Base-by-base conservation (phyloP, 2,888 invertebrate genomes). In the Dynastes tityus region DNA sequence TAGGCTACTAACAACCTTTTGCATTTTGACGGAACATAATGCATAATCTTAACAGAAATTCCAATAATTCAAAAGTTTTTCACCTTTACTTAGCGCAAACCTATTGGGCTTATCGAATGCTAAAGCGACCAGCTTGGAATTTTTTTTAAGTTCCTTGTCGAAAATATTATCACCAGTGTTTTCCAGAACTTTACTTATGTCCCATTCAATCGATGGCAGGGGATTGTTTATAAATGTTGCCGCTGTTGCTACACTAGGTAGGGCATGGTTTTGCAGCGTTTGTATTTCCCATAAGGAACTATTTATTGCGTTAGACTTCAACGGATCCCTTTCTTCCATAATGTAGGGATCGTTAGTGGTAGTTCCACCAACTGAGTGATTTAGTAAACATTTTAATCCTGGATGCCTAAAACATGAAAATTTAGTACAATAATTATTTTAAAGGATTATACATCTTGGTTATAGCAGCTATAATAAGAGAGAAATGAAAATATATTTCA, bases 201-300 rank as follows among this genome's bases (percentile, higher is more conserved):
- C 94, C 89, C 92, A 93, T 86, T 95, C 95, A 11, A 92, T 89
- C 16, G 90, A 90, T 0, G 94, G 94, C 61, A 95, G 85, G 1
- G 92, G 92, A 71, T 92, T 91, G 73, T 92, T 91, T 73, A 96
- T 93, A 82, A 95, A 94, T 82, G 91, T 90, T 0, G 97, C 96
- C 0, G 94, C 93, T 67, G 91, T 91, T 22, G 94, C 91, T 8
- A 97, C 93, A 79, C 91, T 91, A 2, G 96, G 95, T 83, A 94
- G 85, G 11, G 92, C 91, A 87, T 96, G 96, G 81, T 91, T 90
- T 86, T 95, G 94, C 81, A 98, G 90, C 11, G 95, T 93, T 83
- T 93, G 91, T 80, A 97, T 91, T 90, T 99, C 98, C 98, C 98
- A 99, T 77, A 99, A 91, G 68, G 96, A 96, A 85, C 98, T 97